A percentile compares a stretch with the other conserved stretches of the same genome.
Evolutionary conservation across 2,113 vertebrate species (phyloP).

Genomic region (Neolamprologus hecqui): DNA sequence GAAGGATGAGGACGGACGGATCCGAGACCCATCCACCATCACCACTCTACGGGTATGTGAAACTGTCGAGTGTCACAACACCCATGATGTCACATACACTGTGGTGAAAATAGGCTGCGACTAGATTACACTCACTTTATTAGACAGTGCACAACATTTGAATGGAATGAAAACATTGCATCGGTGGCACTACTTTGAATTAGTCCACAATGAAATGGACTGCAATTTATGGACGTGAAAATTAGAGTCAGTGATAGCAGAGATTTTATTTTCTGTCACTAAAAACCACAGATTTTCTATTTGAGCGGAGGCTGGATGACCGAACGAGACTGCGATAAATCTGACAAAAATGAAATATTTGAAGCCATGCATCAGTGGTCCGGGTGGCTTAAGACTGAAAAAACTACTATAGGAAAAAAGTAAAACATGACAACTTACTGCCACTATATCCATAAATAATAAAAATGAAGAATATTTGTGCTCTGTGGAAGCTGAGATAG

Average conservation of each 20-base stretch:
- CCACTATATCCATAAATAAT: not conserved
- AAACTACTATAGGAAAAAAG: not conserved
- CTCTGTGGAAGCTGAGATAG: not conserved
- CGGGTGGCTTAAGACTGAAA: not conserved
- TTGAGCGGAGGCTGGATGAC: not conserved
- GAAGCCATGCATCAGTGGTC: not conserved
- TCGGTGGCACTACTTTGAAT: not conserved
- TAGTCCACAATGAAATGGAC: not conserved
- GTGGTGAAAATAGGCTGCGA: not conserved
- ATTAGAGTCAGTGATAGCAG: not conserved
- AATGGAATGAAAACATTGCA: not conserved
- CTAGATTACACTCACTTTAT: not conserved
- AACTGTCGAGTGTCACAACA: not conserved
- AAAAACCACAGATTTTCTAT: not conserved
- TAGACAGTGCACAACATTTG: not conserved
- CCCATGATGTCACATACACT: not conserved
- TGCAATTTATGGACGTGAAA: not conserved
- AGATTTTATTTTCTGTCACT: not conserved
- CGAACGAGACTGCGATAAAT: not conserved
- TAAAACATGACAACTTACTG: not conserved
- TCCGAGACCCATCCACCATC: slow-evolving; percentile 92
- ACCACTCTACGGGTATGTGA: slow-evolving; percentile 82
- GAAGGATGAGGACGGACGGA: slow-evolving; percentile 93
- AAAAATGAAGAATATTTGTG: not conserved
- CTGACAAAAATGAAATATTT: not conserved